Evolutionary conservation across 2,888 invertebrate genomes (phyloP), one percentile per base, ranked within the genome.

Genomic region (Tachina lurida): DNA sequence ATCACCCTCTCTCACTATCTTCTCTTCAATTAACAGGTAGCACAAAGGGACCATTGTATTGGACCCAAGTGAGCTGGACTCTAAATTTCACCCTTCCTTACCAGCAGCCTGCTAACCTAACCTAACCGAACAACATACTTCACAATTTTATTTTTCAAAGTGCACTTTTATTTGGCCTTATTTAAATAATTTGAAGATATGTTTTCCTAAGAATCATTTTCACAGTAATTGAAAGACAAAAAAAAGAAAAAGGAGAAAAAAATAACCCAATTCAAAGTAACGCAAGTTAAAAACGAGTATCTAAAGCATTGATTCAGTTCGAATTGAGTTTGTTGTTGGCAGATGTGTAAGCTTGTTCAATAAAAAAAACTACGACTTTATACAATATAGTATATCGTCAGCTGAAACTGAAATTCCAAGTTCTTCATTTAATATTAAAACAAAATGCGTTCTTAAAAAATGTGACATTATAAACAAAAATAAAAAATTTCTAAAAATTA

Each of bases 311-410:
- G 56, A 65, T 41, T 73, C 71, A 58, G 19, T 41, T 73, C 47
- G n/a, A 39, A 47, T 39, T 13, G 10, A 54, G 5, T 63, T 65
- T n/a, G 19, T 52, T 41, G 19, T 22, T 19, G 5, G 19, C 8
- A 68, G 15, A 71, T 62, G 78, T 63, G 7, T 31, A 54, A 60
- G 43, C 49, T 77, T 77, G 3, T 63, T 3, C 10, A n/a, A 31
- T 31, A 31, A n/a, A n/a, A n/a, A n/a, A n/a, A n/a, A n/a, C n/a
- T n/a, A n/a, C n/a, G n/a, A n/a, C n/a, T n/a, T n/a, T n/a, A n/a
- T n/a, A n/a, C n/a, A n/a, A n/a, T n/a, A n/a, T n/a, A n/a, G n/a
- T n/a, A 31, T 31, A 31, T 31, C 3, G 31, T 31, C 31, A 31
- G 31, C 31, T 31, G 5, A 31, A 31, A 31, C 7, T 0, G 2